phyloP scores from a whole-genome alignment of 2,113 vertebrate species.

The Eptesicus fuscus region DNA sequence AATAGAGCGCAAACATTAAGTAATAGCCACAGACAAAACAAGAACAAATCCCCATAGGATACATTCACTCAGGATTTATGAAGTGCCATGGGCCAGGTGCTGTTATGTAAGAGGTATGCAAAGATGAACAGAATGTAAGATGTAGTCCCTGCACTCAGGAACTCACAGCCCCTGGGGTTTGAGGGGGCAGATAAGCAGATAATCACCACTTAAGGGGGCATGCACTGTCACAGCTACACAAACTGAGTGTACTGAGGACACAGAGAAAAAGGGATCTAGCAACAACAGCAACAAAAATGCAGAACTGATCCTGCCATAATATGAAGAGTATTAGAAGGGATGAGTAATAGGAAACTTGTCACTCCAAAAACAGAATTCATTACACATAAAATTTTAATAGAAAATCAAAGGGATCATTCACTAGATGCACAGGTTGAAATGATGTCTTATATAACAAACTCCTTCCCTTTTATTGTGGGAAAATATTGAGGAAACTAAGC shows the following conservation, averaged over 20 bases:
- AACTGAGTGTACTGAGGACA: neutral
- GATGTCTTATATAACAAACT: neutral
- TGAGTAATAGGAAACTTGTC: slow-evolving; percentile 24
- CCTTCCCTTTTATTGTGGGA: neutral
- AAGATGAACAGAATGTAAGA: neutral
- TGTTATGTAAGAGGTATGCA: neutral
- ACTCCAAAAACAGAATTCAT: neutral
- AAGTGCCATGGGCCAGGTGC: neutral
- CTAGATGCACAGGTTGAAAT: neutral
- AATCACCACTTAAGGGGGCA: neutral
- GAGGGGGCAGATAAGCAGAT: neutral
- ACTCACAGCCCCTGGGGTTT: neutral
- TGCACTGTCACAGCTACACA: no score
- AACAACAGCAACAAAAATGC: neutral
- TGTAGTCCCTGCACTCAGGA: neutral
- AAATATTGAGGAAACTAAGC: neutral
- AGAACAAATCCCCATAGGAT: slow-evolving; percentile 61
- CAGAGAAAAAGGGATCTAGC: neutral
- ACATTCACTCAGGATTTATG: slow-evolving; percentile 10
- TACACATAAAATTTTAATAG: neutral
- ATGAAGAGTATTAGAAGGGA: slow-evolving; percentile 35
- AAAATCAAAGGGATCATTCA: neutral
- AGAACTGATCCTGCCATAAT: neutral
- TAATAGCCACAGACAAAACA: slow-evolving; percentile 55
- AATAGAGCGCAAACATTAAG: slow-evolving; percentile 17